Percentiles rank a stretch among this genome's conserved stretches.
These are phyloP conservation scores for Takifugu rubripes DNA, from an alignment of 2,797 vertebrate species.

Conservation along the genomic window DNA sequence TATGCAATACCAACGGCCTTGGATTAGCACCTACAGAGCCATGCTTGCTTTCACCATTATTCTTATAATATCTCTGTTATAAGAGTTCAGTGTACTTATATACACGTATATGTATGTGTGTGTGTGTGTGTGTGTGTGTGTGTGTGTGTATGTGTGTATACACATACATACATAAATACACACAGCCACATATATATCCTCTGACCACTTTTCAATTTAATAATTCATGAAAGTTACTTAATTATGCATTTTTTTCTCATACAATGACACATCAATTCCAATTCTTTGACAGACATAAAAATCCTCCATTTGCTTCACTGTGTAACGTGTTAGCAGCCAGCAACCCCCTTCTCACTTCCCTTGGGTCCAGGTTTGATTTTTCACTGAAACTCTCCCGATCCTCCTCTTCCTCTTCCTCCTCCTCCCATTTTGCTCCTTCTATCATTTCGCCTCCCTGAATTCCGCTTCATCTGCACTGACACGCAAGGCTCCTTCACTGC, in stretches of 20 bases:
- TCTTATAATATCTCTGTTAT: neutral
- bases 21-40: conserved; percentile 41
- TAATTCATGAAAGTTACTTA: neutral
- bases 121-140: no score
- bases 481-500: conserved; percentile 18
- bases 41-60: conserved; percentile 2
- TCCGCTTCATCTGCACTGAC: conserved; percentile 13
- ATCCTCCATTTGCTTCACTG: conserved; percentile 17
- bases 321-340: neutral
- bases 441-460: conserved; percentile 3
- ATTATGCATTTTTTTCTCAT: neutral
- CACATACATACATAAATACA: no score
- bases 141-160: no score
- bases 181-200: no score
- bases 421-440: neutral
- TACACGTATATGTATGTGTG: no score
- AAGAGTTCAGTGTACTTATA: no score
- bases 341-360: conserved; percentile 7
- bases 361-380: conserved; percentile 16
- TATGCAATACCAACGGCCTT: conserved; percentile 29
- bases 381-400: neutral
- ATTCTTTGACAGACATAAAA: no score
- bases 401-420: neutral
- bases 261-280: neutral
- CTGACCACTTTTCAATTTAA: no score